Conservation (phyloP, 2,797 vertebrate species). For the Lagorchestes hirsutus region DNA sequence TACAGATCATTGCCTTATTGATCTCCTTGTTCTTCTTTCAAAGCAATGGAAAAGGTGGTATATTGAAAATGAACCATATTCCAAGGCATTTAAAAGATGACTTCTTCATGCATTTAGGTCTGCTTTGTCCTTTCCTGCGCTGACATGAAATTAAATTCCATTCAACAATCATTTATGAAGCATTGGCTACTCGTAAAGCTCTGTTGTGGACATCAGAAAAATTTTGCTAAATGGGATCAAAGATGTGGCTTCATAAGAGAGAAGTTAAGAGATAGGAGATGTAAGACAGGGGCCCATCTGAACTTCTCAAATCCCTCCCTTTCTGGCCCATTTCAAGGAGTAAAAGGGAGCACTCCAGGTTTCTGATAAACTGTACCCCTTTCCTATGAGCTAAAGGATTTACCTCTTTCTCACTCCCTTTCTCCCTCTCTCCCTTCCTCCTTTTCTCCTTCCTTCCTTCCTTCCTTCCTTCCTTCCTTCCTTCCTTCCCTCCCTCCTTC, state of each 20-base stretch:
- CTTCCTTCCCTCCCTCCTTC: fast-evolving
- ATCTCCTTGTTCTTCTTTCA: slow-evolving; percentile 3
- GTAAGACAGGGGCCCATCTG: neutral
- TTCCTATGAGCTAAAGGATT: neutral
- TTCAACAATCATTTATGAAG: neutral
- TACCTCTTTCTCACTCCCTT: too few relatives aligned
- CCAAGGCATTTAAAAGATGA: neutral
- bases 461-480: fast-evolving
- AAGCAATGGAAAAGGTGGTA: neutral
- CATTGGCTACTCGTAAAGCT: neutral
- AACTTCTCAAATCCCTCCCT: neutral
- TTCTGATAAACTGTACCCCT: neutral
- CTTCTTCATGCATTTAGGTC: neutral
- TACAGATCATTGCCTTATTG: slow-evolving; percentile 54
- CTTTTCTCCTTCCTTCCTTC: too few relatives aligned
- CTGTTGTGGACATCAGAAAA: neutral
- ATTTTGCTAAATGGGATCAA: neutral
- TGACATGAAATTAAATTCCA: neutral
- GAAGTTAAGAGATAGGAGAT: neutral
- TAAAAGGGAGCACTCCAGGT: neutral
- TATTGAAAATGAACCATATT: neutral
- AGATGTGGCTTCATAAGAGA: neutral
- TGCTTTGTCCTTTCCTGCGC: neutral
- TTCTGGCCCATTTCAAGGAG: neutral
- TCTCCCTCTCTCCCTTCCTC: too few relatives aligned